Conservation (phyloP, 2,113 vertebrate species). For the Chroicocephalus ridibundus region DNA sequence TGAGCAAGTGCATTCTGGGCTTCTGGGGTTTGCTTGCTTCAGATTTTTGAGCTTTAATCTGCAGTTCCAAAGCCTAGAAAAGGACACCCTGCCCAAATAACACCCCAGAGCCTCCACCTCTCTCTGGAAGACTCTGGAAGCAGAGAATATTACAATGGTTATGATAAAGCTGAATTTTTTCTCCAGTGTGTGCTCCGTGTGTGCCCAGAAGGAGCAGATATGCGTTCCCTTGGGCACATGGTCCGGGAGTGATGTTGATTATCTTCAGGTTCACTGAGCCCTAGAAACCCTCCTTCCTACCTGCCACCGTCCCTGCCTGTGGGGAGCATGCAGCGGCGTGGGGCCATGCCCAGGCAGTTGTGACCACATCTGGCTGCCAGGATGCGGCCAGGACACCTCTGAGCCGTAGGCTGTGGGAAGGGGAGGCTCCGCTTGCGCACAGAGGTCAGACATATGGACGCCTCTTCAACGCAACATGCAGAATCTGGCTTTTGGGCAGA, state of each 20-base stretch:
- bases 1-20: neutral
- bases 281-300: neutral
- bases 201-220: neutral
- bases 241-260: neutral
- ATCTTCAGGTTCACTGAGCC: neutral
- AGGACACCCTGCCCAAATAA: neutral
- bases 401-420: neutral
- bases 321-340: neutral
- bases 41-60: neutral
- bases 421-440: fast-evolving
- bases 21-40: neutral
- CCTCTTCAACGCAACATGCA: neutral
- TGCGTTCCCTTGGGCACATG: fast-evolving
- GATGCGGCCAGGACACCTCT: neutral
- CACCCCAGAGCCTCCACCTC: neutral
- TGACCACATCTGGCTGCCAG: neutral
- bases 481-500: neutral
- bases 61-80: neutral
- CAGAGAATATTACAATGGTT: neutral
- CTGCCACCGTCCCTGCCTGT: neutral
- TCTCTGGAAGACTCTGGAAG: neutral
- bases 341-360: neutral
- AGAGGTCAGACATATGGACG: neutral
- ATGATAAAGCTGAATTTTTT: neutral
- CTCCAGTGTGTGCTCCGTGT: neutral